Evolutionary conservation across 2,113 vertebrate genomes (phyloP), one percentile per base, ranked within the genome.

Genomic region (Laterallus jamaicensis): DNA sequence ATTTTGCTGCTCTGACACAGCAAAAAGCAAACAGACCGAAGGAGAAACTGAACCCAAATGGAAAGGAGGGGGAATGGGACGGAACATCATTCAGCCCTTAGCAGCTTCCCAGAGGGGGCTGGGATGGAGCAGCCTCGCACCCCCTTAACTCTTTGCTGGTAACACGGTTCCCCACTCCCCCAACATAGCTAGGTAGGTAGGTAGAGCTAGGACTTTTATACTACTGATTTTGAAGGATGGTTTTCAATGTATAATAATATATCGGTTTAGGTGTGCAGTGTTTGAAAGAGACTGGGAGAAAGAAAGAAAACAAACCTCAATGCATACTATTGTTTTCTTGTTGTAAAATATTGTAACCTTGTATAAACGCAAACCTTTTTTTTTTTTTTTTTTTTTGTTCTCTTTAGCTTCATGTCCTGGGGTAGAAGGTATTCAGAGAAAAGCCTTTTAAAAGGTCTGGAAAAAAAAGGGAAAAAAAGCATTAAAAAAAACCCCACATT

Each of bases 221-320:
- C 98, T 98, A 98, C 98, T 98, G 98, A 98, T 98, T 98, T 97
- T 97, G 97, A 97, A 97, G 95, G 97, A 97, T 95, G 67, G 97
- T 97, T 97, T 97, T 97, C 96, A 95, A 60, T 91, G 97, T 97
- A 83, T 96, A 88, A 96, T 96, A 94, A 96, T 97, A 97, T 97
- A 97, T 94, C 97, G 0, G 95, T 97, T 96, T 97, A 96, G 96
- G 97, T 97, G 97, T 97, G 98, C 97, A 95, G 97, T 97, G 98
- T 96, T 94, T 94, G 96, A 92, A 91, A 88, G 94, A 96, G 94
- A 95, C 86, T 85, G 86, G 96, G 94, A 95, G 96, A 92, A 86
- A 86, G 91, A 88, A 96, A 91, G 96, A 96, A 96, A 97, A 88
- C 74, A 96, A 98, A 97, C 98, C 98, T 98, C 98, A 97, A 95